These are phyloP conservation scores for Panthera tigris DNA, from an alignment of 2,113 vertebrate genomes.

Conservation along the genomic window DNA sequence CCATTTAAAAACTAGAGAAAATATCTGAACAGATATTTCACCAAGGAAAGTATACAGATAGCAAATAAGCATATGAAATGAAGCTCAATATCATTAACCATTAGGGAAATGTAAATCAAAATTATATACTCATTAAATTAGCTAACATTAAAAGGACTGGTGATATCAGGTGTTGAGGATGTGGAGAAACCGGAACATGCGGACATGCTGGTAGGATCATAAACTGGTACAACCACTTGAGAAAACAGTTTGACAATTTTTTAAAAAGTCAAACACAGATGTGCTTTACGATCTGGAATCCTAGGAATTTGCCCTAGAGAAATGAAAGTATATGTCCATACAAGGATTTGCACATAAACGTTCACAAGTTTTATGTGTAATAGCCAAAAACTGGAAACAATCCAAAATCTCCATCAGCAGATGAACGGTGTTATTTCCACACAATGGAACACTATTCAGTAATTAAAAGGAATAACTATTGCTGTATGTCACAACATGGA, in stretches of 20 bases:
- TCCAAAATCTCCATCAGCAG: background rate
- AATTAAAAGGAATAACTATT: background rate
- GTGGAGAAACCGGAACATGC: background rate
- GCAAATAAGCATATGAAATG: background rate
- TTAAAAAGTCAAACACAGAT: background rate
- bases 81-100: background rate
- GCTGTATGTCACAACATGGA: background rate
- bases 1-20: background rate
- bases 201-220: background rate
- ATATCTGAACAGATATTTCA: background rate
- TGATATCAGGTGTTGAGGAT: background rate
- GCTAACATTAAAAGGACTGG: background rate
- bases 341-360: background rate
- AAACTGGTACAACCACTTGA: background rate
- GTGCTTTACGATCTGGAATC: background rate
- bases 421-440: background rate
- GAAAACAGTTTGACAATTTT: background rate
- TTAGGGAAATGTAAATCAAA: background rate
- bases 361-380: background rate
- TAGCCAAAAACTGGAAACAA: background rate
- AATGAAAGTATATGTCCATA: background rate
- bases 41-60: background rate
- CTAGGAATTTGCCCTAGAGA: background rate
- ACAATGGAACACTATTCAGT: background rate
- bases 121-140: background rate